These are phyloP conservation scores for Glyphotaelius pellucidus DNA, from an alignment of 2,888 invertebrate species.

Conservation along the genomic window DNA sequence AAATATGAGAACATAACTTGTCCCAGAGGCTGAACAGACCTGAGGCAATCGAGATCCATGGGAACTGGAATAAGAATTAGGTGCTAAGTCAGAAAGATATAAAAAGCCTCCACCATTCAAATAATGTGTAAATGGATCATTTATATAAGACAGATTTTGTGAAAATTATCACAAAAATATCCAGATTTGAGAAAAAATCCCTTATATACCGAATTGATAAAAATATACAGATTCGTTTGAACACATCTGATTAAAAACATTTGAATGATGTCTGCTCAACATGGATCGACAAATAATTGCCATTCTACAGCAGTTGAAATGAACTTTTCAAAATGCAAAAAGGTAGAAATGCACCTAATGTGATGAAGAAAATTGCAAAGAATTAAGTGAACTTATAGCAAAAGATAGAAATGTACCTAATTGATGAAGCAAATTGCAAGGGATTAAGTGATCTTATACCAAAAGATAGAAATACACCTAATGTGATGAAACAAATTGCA, in stretches of 20 bases:
- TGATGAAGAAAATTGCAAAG: no score
- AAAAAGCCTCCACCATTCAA: not conserved
- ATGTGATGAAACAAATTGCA: no score
- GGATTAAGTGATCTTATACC: no score
- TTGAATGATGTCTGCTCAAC: not conserved
- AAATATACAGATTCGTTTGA: not conserved
- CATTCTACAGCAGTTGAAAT: not conserved
- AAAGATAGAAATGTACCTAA: no score
- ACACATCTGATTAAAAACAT: not conserved
- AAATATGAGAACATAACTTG: constrained; percentile 3
- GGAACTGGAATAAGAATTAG: not conserved
- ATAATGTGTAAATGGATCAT: not conserved
- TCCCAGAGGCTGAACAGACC: not conserved
- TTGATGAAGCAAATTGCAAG: no score
- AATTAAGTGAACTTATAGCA: no score
- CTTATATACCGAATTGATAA: not conserved
- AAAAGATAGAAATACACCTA: no score
- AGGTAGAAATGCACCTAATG: no score
- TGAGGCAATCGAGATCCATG: not conserved
- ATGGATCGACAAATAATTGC: not conserved
- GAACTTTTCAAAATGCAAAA: not conserved
- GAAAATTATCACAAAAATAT: not conserved
- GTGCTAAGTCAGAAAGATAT: not conserved
- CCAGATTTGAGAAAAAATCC: not conserved
- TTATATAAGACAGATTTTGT: not conserved